Percentiles rank a stretch among this genome's conserved stretches.
Conservation (phyloP, 53 echinoderm and acorn worm genomes). For the Echinometra lucunter region DNA sequence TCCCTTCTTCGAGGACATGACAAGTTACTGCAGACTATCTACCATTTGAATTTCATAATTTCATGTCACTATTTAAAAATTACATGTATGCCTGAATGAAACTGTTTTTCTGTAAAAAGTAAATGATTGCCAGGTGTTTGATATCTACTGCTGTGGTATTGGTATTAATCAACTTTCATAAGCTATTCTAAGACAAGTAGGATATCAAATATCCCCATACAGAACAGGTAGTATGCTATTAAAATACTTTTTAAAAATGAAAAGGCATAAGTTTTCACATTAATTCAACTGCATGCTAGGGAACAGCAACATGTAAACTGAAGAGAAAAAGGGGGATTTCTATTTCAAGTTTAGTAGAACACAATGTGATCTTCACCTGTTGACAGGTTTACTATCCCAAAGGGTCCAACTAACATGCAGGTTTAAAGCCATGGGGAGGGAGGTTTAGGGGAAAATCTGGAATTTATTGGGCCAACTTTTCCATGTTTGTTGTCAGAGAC, state of each 20-base stretch:
- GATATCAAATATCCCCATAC: too few species aligned
- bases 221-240: too few species aligned
- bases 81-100: neutral
- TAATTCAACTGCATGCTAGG: neutral
- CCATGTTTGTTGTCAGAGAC: conserved; percentile 12
- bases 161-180: too few species aligned
- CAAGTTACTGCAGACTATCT: too few species aligned
- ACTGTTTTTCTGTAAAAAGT: neutral
- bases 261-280: neutral
- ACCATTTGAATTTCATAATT: neutral
- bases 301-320: neutral
- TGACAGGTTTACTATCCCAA: conserved; percentile 1
- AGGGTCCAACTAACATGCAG: neutral
- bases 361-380: neutral
- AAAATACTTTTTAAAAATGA: neutral
- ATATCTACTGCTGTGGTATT: too few species aligned
- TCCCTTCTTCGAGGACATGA: too few species aligned
- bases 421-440: conserved; percentile 25
- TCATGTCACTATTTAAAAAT: neutral
- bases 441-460: conserved; percentile 28
- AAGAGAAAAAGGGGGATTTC: neutral
- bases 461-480: conserved; percentile 29
- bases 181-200: too few species aligned
- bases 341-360: neutral
- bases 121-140: too few species aligned